These are phyloP conservation scores for Pitta sordida DNA, from an alignment of 2,113 vertebrate species.

Conservation along the genomic window DNA sequence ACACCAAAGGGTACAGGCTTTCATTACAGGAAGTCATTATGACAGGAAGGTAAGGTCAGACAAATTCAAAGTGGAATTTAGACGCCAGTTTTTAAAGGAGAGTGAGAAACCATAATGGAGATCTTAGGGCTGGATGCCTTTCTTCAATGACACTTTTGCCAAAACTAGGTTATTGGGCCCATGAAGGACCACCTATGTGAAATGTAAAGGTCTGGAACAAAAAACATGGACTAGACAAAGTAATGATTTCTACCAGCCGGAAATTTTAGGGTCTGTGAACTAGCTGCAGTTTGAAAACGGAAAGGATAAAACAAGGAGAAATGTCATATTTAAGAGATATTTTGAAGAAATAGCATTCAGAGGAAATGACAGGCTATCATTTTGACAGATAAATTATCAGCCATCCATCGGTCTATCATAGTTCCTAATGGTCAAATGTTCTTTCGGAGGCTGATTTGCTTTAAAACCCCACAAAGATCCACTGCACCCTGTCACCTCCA, in stretches of 20 bases:
- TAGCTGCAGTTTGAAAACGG: neutral
- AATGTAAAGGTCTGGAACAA: neutral
- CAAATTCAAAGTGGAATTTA: neutral
- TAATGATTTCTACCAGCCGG: neutral
- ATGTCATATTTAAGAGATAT: neutral
- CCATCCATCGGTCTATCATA: neutral
- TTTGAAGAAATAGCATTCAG: neutral
- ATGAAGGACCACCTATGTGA: neutral
- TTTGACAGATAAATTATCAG: neutral
- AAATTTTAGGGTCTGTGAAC: neutral
- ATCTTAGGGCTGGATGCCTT: neutral
- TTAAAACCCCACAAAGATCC: accelerated
- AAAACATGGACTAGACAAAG: neutral
- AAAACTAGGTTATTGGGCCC: neutral
- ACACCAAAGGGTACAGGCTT: neutral
- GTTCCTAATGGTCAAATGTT: neutral
- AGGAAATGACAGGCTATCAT: neutral
- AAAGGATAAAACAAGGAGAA: neutral
- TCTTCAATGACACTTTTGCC: neutral
- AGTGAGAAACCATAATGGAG: neutral
- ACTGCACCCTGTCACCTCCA: neutral
- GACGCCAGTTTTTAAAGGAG: neutral
- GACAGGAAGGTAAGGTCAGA: neutral
- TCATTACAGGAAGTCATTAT: neutral
- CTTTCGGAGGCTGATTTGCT: neutral